Evolutionary conservation across 2,113 vertebrate species (phyloP), one percentile per base, ranked within the genome.

Genomic region (Cyanoderma ruficeps): DNA sequence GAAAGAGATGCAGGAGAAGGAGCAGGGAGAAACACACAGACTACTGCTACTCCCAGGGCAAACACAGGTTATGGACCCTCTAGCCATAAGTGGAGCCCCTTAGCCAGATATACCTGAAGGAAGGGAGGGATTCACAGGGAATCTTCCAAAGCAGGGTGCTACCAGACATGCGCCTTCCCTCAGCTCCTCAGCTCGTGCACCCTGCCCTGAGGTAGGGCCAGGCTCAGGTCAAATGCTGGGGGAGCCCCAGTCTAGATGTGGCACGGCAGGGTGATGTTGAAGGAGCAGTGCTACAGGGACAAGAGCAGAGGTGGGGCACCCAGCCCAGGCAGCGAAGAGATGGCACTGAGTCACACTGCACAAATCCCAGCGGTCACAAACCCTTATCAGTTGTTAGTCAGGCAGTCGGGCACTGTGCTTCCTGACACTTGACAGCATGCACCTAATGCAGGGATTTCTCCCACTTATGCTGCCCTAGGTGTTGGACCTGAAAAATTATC

Each of bases 211-310:
- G 30, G 46, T 11, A 56, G 20, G 15, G 35, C 35, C 61, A 68
- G 13, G 61, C 42, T 1, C 5, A 50, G 18, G 19, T 1, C 50
- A 72, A 56, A 18, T 47, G 84, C 41, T 44, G 28, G 23, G 33
- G 0, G 2, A 84, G 47, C 1, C 20, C 41, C 42, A 20, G 19
- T 4, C 35, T 47, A 74, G 60, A 53, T 0, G 1, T 4, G 46
- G 60, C 64, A 67, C 31, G 46, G 37, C 0, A 0, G 30, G 23
- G 30, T 0, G 1, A 75, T 46, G 47, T 30, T 11, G 6, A 82
- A 92, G 33, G 60, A 74, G 60, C 30, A 24, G 18, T 7, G 33
- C 60, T 27, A 50, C 69, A 60, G 33, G 46, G 53, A 65, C 0
- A 8, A 30, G 78, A 65, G 42, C 25, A 2, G 6, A 46, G 39